Conservation (phyloP, 1,140 invertebrate species). For the Drosophila melanica region DNA sequence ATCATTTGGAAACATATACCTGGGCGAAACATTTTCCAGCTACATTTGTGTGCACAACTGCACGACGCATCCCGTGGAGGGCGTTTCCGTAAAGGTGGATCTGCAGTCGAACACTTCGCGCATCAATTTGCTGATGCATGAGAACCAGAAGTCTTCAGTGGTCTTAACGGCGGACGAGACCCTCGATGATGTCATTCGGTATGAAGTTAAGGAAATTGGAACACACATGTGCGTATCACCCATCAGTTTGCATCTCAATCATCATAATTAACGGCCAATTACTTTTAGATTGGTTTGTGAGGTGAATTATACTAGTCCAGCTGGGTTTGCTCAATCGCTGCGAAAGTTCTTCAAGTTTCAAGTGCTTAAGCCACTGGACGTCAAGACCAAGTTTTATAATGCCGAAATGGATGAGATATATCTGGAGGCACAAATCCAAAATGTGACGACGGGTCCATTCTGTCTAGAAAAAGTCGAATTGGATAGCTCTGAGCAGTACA, state of each 20-base stretch:
- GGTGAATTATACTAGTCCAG: constrained; percentile 92
- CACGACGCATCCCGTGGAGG: constrained; percentile 91
- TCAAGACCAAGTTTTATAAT: constrained; percentile 99
- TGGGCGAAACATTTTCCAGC: constrained; percentile 98
- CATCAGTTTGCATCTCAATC: not conserved
- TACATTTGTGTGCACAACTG: constrained; percentile 99
- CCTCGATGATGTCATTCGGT: constrained; percentile 97
- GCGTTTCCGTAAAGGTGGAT: constrained; percentile 94
- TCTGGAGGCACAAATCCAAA: constrained; percentile 92
- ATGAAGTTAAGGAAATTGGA: constrained; percentile 99
- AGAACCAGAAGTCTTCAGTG: constrained; percentile 86
- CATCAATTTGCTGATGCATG: constrained; percentile 89
- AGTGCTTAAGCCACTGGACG: constrained; percentile 98
- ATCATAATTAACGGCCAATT: not conserved
- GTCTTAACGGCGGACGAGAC: constrained; percentile 92
- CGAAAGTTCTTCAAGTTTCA: constrained; percentile 99
- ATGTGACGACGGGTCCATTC: constrained; percentile 75
- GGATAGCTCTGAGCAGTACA: constrained; percentile 95
- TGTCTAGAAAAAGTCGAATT: constrained; percentile 86
- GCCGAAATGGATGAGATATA: constrained; percentile 98
- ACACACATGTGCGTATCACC: constrained; percentile 92
- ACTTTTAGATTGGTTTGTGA: constrained; percentile 94
- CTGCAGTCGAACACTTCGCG: constrained; percentile 96
- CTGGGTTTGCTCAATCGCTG: constrained; percentile 90
- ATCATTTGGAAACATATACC: constrained; percentile 94